Evolutionary conservation across 2,113 vertebrate species (phyloP), one percentile per base, ranked within the genome.

Genomic region (Thymallus thymallus): DNA sequence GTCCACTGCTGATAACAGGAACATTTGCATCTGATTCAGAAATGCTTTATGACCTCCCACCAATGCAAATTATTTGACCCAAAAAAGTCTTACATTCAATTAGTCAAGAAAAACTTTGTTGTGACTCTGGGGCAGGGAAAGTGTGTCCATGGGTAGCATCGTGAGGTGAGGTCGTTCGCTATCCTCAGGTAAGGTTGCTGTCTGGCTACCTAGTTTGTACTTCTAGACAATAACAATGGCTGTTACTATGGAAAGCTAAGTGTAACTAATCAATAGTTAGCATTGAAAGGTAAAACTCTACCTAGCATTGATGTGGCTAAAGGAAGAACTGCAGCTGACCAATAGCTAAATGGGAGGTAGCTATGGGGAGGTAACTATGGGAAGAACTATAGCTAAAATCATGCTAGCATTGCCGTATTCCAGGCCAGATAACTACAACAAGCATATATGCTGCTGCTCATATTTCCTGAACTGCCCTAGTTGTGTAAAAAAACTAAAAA

Each of bases 1-100:
- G 86, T 86, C 86, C 73, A 82, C 86, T 80, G 84, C 88, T 88
- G 92, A 93, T 92, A 93, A 92, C 88, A 89, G 79, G 69, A 2
- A 64, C 82, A 92, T 93, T 93, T 92, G 91, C 91, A 93, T 92
- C 80, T 92, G 92, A 93, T 93, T 92, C 86, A 89, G 85, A 80
- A 87, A 85, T 87, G 82, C 82, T 86, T 92, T 83, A 89, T 87
- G 90, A 87, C 83, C 84, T 65, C 3, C 76, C 74, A 69, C 77
- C 77, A 82, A 88, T 91, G 82, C 84, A 89, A 91, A 92, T 89
- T 67, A 86, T 75, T 68, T 91, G 91, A 92, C 92, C 91, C 87
- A 92, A 80, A 92, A 61, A 91, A 46, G 78, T 82, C 85, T 83
- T 74, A 77, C 82, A 75, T 86, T 79, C 73, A 79, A 80, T 74